Conservation (phyloP, 2,888 invertebrate genomes). For the Cheilosia soror region DNA sequence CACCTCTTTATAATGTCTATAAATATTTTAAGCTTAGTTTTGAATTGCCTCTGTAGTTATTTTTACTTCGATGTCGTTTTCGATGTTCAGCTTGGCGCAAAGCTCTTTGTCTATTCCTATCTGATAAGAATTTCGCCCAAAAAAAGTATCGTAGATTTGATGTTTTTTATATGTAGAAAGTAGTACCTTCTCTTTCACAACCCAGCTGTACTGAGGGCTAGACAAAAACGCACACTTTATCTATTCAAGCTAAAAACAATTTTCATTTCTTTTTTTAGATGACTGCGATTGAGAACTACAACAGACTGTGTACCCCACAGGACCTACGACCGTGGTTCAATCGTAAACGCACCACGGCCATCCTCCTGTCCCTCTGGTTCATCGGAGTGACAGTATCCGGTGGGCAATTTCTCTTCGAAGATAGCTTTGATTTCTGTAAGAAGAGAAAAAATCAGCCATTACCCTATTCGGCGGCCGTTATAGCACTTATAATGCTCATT, state of each 20-base stretch:
- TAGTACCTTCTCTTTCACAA: neutral
- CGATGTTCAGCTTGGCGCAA: no score
- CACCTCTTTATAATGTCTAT: no score
- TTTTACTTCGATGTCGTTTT: no score
- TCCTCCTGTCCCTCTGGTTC: conserved; percentile 86
- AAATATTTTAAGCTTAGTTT: no score
- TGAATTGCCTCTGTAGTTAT: no score
- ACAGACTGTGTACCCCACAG: conserved; percentile 86
- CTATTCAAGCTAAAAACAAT: neutral
- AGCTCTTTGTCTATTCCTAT: no score
- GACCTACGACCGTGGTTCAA: conserved; percentile 81
- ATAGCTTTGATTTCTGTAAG: conserved; percentile 89
- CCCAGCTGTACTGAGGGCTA: conserved; percentile 11
- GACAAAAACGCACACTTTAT: neutral
- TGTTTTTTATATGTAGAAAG: conserved; percentile 13
- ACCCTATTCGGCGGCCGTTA: conserved; percentile 86
- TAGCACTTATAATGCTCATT: conserved; percentile 86
- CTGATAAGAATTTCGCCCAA: conserved; percentile 24
- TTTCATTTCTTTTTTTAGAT: conserved; percentile 79
- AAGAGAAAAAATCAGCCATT: conserved; percentile 85
- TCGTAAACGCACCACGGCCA: conserved; percentile 84
- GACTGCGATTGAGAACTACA: conserved; percentile 88
- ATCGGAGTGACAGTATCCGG: conserved; percentile 85
- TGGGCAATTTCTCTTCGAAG: conserved; percentile 86
- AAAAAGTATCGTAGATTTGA: conserved; percentile 32